Evolutionary conservation across 2,888 invertebrate genomes (phyloP).

Genomic region (Enchytraeus crypticus): DNA sequence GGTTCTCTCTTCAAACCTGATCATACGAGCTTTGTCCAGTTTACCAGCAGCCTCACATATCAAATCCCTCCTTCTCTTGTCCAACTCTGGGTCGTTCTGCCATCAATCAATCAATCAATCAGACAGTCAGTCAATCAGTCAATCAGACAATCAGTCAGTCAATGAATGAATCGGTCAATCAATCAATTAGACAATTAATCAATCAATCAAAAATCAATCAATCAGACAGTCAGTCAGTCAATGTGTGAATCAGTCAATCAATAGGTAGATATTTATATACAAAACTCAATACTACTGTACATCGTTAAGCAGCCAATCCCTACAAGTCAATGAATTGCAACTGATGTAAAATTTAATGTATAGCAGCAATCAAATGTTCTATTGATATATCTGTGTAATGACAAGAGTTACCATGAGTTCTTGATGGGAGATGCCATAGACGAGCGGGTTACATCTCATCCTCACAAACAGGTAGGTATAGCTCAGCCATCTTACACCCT

Average conservation of each 20-base stretch:
- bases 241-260: too few relatives aligned
- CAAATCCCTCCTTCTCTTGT: conserved; percentile 66
- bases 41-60: conserved; percentile 71
- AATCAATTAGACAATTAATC: too few relatives aligned
- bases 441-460: conserved; percentile 80
- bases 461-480: conserved; percentile 92
- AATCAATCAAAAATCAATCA: too few relatives aligned
- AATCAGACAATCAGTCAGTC: too few relatives aligned
- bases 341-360: too few relatives aligned
- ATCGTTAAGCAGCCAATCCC: too few relatives aligned
- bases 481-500: conserved; percentile 94
- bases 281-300: conserved; percentile 2
- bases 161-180: too few relatives aligned
- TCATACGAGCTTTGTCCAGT: conserved; percentile 86
- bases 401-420: conserved; percentile 50
- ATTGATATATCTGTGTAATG: too few relatives aligned
- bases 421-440: conserved; percentile 61
- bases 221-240: too few relatives aligned
- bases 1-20: conserved; percentile 75
- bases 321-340: too few relatives aligned
- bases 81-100: conserved; percentile 70
- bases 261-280: not conserved
- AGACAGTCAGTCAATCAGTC: too few relatives aligned
- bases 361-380: too few relatives aligned
- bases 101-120: conserved; percentile 32